These are phyloP conservation scores for Trematocara stigmaticum DNA, from an alignment of 2,113 vertebrate species.

Conservation along the genomic window DNA sequence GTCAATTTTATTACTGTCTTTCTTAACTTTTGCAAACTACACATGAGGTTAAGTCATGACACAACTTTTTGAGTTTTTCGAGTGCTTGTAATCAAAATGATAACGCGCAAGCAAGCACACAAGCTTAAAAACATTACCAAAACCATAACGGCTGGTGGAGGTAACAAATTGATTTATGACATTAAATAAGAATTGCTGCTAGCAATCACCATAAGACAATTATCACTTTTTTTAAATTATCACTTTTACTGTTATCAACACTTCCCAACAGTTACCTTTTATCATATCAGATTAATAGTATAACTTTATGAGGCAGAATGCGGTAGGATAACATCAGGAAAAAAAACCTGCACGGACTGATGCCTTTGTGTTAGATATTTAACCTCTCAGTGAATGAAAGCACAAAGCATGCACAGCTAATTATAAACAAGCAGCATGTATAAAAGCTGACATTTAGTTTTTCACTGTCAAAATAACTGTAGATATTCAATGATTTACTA, in stretches of 20 bases:
- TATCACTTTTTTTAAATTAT: neutral
- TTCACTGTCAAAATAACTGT: neutral
- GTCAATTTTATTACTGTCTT: neutral
- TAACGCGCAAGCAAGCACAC: neutral
- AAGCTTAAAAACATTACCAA: neutral
- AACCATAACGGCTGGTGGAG: neutral
- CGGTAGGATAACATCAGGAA: neutral
- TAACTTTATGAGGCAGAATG: neutral
- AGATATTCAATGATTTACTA: neutral
- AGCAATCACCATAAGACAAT: neutral
- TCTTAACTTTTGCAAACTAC: neutral
- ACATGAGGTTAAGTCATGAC: neutral
- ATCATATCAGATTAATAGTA: neutral
- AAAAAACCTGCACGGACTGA: neutral
- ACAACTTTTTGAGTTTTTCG: neutral
- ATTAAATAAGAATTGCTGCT: neutral
- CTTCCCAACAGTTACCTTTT: neutral
- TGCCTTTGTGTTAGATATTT: neutral
- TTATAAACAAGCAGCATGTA: neutral
- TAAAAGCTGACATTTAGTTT: neutral
- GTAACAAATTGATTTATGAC: neutral
- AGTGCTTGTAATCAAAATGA: neutral
- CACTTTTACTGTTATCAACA: neutral
- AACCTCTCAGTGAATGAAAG: neutral
- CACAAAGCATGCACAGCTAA: neutral